Evolutionary conservation across 2,113 vertebrate genomes (phyloP), one percentile per base, ranked within the genome.

Genomic region (Puffinus mauretanicus): DNA sequence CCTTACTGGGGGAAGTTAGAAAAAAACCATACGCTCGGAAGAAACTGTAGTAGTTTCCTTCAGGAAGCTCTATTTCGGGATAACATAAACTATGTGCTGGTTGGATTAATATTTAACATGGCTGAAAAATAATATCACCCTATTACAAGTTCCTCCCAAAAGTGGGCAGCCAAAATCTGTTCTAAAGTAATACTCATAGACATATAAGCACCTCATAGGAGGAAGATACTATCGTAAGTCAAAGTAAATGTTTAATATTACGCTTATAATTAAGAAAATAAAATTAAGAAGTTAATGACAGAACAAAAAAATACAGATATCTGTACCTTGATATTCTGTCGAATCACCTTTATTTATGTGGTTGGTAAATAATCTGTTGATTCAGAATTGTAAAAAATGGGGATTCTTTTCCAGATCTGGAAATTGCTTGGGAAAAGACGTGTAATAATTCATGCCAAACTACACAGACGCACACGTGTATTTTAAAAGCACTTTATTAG

Each of bases 51-150:
- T 75, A 61, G 58, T 60, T 86, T 42, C n/a, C 55, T 86, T 88
- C 92, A 95, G 92, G 79, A 96, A 95, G 38, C 38, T 90, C 88
- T 94, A 62, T 96, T 96, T 88, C 5, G 12, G 92, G 66, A 67
- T 70, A 90, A 54, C 60, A 90, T 93, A 95, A 95, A 93, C 79
- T 66, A 8, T 82, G 44, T 47, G 66, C 73, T 88, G 40, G 76
- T 88, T 93, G 90, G 76, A 93, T 94, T 95, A 97, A 96, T 95
- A 94, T 95, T 93, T 93, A 94, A 78, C 55, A 60, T 92, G 85
- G 71, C 85, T 94, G 85, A 93, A 96, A 94, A 95, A 88, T 71
- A 93, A 42, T 86, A 86, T 30, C 0, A 0, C 55, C n/a, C 42
- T 81, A 66, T 80, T 95, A 86, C 30, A 77, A 61, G 46, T 88